Base-by-base conservation (phyloP, 2,113 vertebrate genomes). In the Oreochromis spilurus region DNA sequence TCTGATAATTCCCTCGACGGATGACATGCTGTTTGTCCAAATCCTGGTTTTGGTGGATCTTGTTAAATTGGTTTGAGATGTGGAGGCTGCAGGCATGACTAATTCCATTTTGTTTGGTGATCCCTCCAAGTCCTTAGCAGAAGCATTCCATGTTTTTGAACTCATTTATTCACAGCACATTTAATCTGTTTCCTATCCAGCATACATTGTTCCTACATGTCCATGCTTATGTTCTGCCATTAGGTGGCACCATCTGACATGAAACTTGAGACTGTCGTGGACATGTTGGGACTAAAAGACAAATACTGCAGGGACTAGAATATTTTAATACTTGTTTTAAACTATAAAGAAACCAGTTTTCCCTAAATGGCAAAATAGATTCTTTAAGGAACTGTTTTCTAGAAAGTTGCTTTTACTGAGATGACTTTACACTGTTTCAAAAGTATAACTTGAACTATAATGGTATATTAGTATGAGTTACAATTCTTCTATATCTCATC, bases 61-160 rank as follows among this genome's bases (percentile, higher is more conserved):
- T 60, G 9, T 65, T 40, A 4, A 70, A 16, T 1, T 16, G 36
- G 36, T 0, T 70, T 24, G 36, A 1, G 7, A 43, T 70, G 65
- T 43, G 36, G 36, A 43, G 4, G 4, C n/a, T 14, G n/a, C 62
- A 1, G 65, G 7, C 7, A 13, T 4, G 38, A 45, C 38, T 26
- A 12, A 43, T 21, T 9, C 7, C 1, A 1, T 2, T 43, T 24
- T 45, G 7, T 72, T 17, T 72, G n/a, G 9, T 6, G 16, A 17
- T 11, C 40, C 3, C 21, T 6, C 13, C 0, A 24, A 70, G 36
- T 43, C 31, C 31, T 21, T 3, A 0, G 34, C 38, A 17, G 21
- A 70, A 2, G 0, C 65, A 1, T 43, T 24, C 40, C 40, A 2
- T 26, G 21, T 45, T 72, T 43, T 43, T 72, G 1, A 17, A 72